Evolutionary conservation across 2,888 invertebrate species (phyloP).

Genomic region (Drosophila diplacantha): DNA sequence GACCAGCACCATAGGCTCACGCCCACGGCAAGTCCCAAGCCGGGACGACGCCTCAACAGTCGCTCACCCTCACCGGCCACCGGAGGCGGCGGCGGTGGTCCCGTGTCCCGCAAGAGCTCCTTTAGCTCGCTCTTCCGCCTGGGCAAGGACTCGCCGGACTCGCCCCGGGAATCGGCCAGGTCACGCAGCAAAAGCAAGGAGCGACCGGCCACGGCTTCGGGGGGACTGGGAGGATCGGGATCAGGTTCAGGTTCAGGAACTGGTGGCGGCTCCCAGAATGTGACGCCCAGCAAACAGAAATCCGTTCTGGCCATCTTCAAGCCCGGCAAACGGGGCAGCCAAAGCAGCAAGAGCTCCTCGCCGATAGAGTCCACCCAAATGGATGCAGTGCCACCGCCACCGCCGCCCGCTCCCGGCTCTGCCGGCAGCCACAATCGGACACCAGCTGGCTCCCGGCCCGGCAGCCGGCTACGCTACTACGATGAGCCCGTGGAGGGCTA

Average conservation of each 20-base stretch:
- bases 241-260: neutral
- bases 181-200: slow-evolving; percentile 83
- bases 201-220: slow-evolving; percentile 74
- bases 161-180: slow-evolving; percentile 77
- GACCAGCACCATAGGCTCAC: slow-evolving; percentile 78
- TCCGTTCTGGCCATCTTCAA: slow-evolving; percentile 85
- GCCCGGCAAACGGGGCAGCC: slow-evolving; percentile 79
- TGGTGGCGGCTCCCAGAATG: slow-evolving; percentile 77
- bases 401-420: slow-evolving; percentile 39
- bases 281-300: slow-evolving; percentile 82
- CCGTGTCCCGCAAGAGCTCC: slow-evolving; percentile 87
- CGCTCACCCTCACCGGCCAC: slow-evolving; percentile 84
- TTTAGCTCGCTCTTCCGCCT: slow-evolving; percentile 85
- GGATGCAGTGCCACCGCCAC: slow-evolving; percentile 57
- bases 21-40: slow-evolving; percentile 79
- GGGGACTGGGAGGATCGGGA: neutral
- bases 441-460: slow-evolving; percentile 75
- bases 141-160: slow-evolving; percentile 80
- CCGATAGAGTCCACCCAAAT: slow-evolving; percentile 67
- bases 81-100: slow-evolving; percentile 75
- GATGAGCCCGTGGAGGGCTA: slow-evolving; percentile 82
- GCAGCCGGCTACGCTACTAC: slow-evolving; percentile 80
- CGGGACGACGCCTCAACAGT: slow-evolving; percentile 73
- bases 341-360: slow-evolving; percentile 78
- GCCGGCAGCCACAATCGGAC: slow-evolving; percentile 76